Base-by-base conservation (phyloP, 1,140 invertebrate species). In the Sipha flava region DNA sequence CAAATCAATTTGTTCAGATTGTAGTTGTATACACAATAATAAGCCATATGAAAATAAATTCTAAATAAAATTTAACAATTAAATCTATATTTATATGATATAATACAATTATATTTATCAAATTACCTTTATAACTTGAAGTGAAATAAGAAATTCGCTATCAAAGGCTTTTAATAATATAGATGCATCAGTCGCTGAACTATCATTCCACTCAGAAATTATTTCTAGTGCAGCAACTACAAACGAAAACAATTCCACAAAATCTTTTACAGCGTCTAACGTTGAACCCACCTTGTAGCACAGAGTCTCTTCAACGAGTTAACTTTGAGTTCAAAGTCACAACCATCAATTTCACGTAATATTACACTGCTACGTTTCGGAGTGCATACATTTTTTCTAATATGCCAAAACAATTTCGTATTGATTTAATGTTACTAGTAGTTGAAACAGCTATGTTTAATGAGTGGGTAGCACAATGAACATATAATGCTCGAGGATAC, bases 401-500 rank as follows among this genome's bases (percentile, higher is more conserved):
- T n/a, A 57, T 79, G 3, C 80, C 79, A 14, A 82, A 31, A 52
- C 80, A 80, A 57, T 82, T 81, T 47, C 81, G n/a, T 57, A 82
- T 79, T 80, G 57, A 26, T 26, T 31, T 43, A 21, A 82, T 59
- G 21, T 62, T 40, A 77, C 80, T 81, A 23, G 81, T 54, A 57
- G 66, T 59, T 18, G 64, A 79, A 16, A 82, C 23, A 26, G 79
- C 68, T 43, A 83, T 59, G 59, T 83, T 83, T 79, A 83, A 80
- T 43, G 72, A 80, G 31, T 83, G 83, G 21, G 77, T 73, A 81
- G 80, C 80, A 82, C 81, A 84, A 54, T 83, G 82, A 16, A 82
- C 80, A 72, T 83, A 84, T 29, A 81, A 16, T 43, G 81, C 83
- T 47, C 37, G 26, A 47, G 81, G 81, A 79, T 83, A 73, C 62